phyloP scores from a whole-genome alignment of 2,113 vertebrate species.

The Pica pica region DNA sequence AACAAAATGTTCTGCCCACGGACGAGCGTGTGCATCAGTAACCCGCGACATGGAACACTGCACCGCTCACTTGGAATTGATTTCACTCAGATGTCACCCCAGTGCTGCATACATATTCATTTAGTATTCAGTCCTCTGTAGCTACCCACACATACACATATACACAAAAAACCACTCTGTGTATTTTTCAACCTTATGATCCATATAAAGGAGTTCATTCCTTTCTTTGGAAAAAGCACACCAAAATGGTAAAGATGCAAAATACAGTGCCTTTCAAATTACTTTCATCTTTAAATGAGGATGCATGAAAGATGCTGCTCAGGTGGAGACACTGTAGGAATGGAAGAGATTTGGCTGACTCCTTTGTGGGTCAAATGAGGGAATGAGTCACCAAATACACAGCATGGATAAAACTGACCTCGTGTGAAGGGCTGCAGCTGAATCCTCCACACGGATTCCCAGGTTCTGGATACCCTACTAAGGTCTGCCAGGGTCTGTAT shows the following conservation, averaged over 20 bases:
- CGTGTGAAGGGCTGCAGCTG: fast-evolving
- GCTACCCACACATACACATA: not conserved
- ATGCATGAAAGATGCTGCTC: not conserved
- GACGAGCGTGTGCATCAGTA: not conserved
- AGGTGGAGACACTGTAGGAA: not conserved
- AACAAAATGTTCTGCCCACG: not conserved
- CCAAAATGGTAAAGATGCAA: not conserved
- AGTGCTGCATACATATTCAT: not conserved
- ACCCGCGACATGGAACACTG: not conserved
- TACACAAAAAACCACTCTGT: not conserved
- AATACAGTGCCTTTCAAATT: not conserved
- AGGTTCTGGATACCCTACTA: not conserved
- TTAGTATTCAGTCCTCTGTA: not conserved
- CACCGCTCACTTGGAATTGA: not conserved
- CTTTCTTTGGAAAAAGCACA: not conserved
- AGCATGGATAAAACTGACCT: not conserved
- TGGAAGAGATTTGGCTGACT: not conserved
- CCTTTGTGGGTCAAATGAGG: not conserved
- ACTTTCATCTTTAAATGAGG: not conserved
- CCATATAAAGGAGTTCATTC: not conserved
- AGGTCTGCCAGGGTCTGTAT: not conserved
- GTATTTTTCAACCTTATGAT: not conserved
- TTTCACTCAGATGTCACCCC: not conserved
- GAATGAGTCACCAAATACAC: not conserved
- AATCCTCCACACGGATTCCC: not conserved